Evolutionary conservation across 1,140 invertebrate species (phyloP), one percentile per base, ranked within the genome.

Genomic region (Zaprionus taronus): DNA sequence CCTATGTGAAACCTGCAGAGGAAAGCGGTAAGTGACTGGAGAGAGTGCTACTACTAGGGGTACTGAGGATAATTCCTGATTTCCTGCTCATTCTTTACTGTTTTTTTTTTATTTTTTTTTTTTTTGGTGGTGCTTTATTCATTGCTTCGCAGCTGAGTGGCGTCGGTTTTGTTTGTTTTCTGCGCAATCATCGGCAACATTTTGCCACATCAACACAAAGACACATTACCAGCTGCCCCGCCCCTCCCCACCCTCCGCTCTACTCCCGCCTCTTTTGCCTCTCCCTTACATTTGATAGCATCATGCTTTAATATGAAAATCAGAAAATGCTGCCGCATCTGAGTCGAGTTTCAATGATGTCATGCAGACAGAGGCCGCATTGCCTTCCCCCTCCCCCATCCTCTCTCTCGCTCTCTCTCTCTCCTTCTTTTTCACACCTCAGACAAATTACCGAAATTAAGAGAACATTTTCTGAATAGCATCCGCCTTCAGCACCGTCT

Each of bases 381-480:
- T 38, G 44, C 11, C 57, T 24, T 15, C 28, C 34, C 5, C 55
- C n/a, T n/a, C 7, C 61, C 38, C 5, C 24, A 47, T 15, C 49
- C 22, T 3, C 5, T 14, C 14, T 15, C 36, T 22, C 36, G 7
- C 15, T 41, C 36, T 34, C 34, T 22, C 1, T 47, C 31, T 38
- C 44, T 60, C 4, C n/a, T 47, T 17, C 38, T 26, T 14, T 26
- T 26, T 34, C 68, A 24, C 49, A 71, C 64, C 57, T 65, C 72
- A 82, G 79, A 83, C 83, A 86, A 86, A 86, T 86, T 86, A 86
- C 77, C 65, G 68, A 86, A 86, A 86, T 86, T 87, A 86, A 86
- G 80, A 87, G 80, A 72, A 80, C 86, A 80, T 83, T 86, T 80
- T 77, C 64, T 70, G 71, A 65, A 76, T 86, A 68, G 34, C 9